Evolutionary conservation across 2,113 vertebrate genomes (phyloP).

Genomic region (Camelus bactrianus): DNA sequence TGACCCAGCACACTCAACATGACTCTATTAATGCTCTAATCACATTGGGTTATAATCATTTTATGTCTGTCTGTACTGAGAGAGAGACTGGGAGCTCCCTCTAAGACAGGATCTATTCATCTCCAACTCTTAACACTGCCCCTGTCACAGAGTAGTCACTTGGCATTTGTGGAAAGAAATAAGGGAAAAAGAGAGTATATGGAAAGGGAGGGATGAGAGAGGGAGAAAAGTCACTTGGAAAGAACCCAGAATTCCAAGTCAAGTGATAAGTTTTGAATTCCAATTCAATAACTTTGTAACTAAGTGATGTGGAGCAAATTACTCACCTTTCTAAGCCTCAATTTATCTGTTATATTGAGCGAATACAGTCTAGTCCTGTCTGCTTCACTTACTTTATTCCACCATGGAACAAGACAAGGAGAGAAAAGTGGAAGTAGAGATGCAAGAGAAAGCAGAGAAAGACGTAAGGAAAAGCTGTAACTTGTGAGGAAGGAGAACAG

Average conservation of each 20-base stretch:
- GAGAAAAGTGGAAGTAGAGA: neutral
- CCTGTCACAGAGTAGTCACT: neutral
- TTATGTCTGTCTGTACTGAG: neutral
- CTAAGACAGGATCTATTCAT: neutral
- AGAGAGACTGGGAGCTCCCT: neutral
- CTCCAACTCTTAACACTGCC: neutral
- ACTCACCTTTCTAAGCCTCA: neutral
- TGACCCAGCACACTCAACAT: neutral
- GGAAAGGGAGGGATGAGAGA: neutral
- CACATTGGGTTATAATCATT: neutral
- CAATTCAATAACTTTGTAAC: neutral
- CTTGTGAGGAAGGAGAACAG: neutral
- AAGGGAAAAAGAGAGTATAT: neutral
- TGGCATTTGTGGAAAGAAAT: neutral
- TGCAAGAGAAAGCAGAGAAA: neutral
- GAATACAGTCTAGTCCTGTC: neutral
- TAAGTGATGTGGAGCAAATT: neutral
- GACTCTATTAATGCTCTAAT: neutral
- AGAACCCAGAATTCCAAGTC: neutral
- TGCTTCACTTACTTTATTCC: neutral
- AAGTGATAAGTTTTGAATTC: neutral
- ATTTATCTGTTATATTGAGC: neutral
- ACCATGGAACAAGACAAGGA: neutral
- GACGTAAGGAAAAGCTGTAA: neutral
- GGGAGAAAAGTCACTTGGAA: neutral